Evolutionary conservation across 2,888 invertebrate genomes (phyloP).

Genomic region (Campoplex nolae): DNA sequence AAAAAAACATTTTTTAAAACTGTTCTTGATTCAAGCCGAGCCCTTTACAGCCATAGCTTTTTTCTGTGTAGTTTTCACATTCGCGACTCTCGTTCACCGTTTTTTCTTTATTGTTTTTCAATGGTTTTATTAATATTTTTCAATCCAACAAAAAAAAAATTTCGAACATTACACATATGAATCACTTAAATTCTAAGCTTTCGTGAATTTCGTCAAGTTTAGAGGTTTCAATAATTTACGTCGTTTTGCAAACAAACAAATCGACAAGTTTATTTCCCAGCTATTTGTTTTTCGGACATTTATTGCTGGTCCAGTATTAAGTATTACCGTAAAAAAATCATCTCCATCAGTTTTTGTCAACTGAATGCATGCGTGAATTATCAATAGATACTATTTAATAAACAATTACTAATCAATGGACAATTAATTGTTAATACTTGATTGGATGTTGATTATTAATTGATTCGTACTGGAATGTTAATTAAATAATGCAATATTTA

Average conservation of each 20-base stretch:
- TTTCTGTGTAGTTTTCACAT: neutral
- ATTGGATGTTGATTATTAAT: conserved; percentile 1
- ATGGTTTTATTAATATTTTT: neutral
- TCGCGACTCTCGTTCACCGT: neutral
- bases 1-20: neutral
- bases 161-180: neutral
- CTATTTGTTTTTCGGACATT: neutral
- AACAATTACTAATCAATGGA: conserved; percentile 7
- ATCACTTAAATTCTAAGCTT: neutral
- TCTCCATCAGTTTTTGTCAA: neutral
- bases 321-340: neutral
- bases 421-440: conserved; percentile 6
- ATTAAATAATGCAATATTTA: neutral
- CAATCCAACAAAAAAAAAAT: neutral
- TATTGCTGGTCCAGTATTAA: neutral
- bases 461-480: conserved; percentile 2
- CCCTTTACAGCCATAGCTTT: neutral
- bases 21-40: neutral
- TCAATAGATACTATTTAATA: conserved; percentile 3
- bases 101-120: neutral
- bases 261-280: neutral
- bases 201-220: neutral
- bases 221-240: conserved; percentile 10
- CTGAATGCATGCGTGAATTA: neutral
- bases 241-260: neutral